Evolutionary conservation across 2,113 vertebrate genomes (phyloP).

Genomic region (Pelvicachromis taeniatus): DNA sequence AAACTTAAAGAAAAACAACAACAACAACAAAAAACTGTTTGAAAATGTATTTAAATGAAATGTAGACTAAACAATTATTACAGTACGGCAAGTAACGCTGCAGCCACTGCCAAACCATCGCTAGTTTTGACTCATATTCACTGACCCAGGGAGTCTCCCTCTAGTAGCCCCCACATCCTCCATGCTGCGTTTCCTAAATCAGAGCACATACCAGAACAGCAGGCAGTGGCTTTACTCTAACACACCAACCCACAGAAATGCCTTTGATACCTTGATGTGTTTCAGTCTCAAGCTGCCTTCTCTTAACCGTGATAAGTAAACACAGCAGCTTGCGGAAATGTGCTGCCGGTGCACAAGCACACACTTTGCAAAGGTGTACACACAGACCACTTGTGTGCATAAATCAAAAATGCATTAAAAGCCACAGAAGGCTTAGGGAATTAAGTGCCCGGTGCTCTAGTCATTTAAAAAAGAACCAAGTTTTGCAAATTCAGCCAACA

Average conservation of each 20-base stretch:
- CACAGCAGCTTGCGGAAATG: constrained; percentile 50
- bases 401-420: constrained; percentile 45
- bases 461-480: background rate
- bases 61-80: background rate
- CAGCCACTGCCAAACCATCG: background rate
- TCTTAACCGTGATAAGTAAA: constrained; percentile 57
- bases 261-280: constrained; percentile 69
- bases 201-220: constrained; percentile 72
- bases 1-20: background rate
- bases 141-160: constrained; percentile 38
- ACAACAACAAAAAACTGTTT: background rate
- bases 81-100: background rate
- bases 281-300: constrained; percentile 53
- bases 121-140: constrained; percentile 44
- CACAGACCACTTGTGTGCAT: background rate
- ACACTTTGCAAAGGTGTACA: constrained; percentile 20
- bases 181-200: constrained; percentile 55
- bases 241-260: constrained; percentile 67
- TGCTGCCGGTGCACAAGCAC: background rate
- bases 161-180: constrained; percentile 41
- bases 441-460: constrained; percentile 23
- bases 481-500: constrained; percentile 1
- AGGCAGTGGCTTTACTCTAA: constrained; percentile 67
- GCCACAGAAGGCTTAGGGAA: constrained; percentile 31
- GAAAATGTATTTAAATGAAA: background rate